Base-by-base conservation (phyloP, 2,113 vertebrate genomes). In the Neolamprologus hecqui region DNA sequence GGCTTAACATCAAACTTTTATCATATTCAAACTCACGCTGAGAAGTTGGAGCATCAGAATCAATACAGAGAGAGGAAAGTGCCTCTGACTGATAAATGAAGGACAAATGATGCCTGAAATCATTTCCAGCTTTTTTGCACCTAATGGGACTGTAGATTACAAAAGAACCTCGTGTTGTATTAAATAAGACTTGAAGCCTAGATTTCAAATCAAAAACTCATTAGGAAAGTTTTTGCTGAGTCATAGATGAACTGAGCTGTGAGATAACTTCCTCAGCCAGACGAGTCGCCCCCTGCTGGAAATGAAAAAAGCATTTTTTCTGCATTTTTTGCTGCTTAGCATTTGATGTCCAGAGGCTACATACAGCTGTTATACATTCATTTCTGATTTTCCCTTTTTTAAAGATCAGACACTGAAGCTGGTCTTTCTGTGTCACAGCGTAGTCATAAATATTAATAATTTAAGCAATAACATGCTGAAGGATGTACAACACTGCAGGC, bases 291-390 rank as follows among this genome's bases (percentile, higher is more conserved):
- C 9, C 73, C 73, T 77, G 26, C 45, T 77, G 73, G 73, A 12
- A 47, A 51, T n/a, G 4, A 33, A 31, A n/a, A 51, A 77, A 49
- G 0, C 4, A 2, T 6, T 70, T 73, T 70, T 45, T 19, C 6
- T 19, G 40, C 14, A 1, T 10, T 47, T 47, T 26, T 26, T 45
- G 40, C 23, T 0, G 3, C 21, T 17, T 10, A 10, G 23, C 23
- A 13, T n/a, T 49, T 49, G 0, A 49, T 0, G 45, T 49, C 1
- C 1, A 28, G 2, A 77, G 26, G 45, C 42, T 49, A 31, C 26
- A 11, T 28, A 11, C 15, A 77, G 23, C 6, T 31, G 15, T 5
- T 49, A 28, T 26, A 8, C 70, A 49, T 28, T 75, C 6, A 47
- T 75, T 75, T 17, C 15, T 49, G 70, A 75, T 11, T 31, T 19